Evolutionary conservation across 2,888 invertebrate genomes (phyloP), one percentile per base, ranked within the genome.

Genomic region (Drosophila vallismaia): DNA sequence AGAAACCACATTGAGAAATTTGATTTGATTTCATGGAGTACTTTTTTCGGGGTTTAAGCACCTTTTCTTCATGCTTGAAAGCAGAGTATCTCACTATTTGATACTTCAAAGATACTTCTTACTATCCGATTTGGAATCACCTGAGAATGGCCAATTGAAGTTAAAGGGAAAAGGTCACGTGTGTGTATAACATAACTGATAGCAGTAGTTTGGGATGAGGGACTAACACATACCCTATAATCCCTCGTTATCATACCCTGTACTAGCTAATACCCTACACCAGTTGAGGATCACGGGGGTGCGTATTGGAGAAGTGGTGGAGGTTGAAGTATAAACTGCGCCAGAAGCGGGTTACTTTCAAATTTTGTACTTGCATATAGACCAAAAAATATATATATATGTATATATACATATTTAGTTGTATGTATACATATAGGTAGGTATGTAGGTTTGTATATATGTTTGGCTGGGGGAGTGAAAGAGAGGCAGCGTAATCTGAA

Each of bases 271-370:
- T 46, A 24, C 24, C 46, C 46, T 59, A 29, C 68, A 70, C 71
- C 58, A 79, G 83, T 77, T 79, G 78, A 68, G 59, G 84, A 84
- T 84, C 83, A 79, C 76, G 88, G 88, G 88, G 84, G 86, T 86
- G 86, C 74, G 60, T 4, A 4, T 10, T 31, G 14, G 36, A 76
- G 60, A 10, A 4, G 24, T 31, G 14, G 36, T 31, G 62, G 62
- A 49, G 10, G 44, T 48, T 31, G 31, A 38, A 60, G 46, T 46
- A 46, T 28, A 54, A 45, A 62, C 60, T 62, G 60, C 60, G 62
- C 60, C 60, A 62, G 80, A 79, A 86, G 88, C 80, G 88, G 86
- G 78, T 84, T 88, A 84, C 88, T 84, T 84, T 88, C 84, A 86
- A 82, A 82, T 77, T 87, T 70, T 79, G 72, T 82, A 82, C 82